Evolutionary conservation across 1,140 invertebrate species (phyloP), one percentile per base, ranked within the genome.

Genomic region (Pseudomyrmex concolor): DNA sequence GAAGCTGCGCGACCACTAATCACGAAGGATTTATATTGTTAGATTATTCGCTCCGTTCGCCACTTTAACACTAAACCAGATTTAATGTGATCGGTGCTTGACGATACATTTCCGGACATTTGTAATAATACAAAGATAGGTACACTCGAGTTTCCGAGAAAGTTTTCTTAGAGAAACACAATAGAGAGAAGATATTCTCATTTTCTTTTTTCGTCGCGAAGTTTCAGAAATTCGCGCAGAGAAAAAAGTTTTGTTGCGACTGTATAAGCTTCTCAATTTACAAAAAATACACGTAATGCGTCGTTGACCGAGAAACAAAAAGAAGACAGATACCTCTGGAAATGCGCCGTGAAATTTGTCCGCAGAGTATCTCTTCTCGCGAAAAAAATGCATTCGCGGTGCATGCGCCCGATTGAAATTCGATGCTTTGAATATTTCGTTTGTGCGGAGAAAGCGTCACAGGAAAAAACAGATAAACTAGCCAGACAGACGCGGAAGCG

Each of bases 401-500:
- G 54, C 48, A 60, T 22, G 66, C 55, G 54, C 54, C 34, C 12
- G 34, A 80, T 80, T 55, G 76, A 80, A 71, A 80, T 80, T 80
- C 76, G 54, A 80, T 80, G 76, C 2, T 71, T 59, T 54, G 66
- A 80, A 66, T 19, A 71, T 34, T 34, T 34, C 43, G 45, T 80
- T 80, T 34, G 34, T 34, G 34, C 34, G 34, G 34, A 34, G 34
- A 45, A 54, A 71, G 19, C 55, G 22, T 54, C 60, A 60, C 34
- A 34, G 34, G 66, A 22, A 66, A 80, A 80, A 80, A 70, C 45
- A 80, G 76, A 60, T 80, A 80, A 80, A 80, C 63, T 76, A 76
- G 59, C 82, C 74, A 67, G 71, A 83, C 59, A 83, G 74, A 71
- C 73, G 66, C 70, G 84, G 63, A 84, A 68, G 84, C 83, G 15